A percentile compares a stretch with the other conserved stretches of the same genome.
Evolutionary conservation across 2,113 vertebrate genomes (phyloP).

Genomic region (Scytalopus superciliaris): DNA sequence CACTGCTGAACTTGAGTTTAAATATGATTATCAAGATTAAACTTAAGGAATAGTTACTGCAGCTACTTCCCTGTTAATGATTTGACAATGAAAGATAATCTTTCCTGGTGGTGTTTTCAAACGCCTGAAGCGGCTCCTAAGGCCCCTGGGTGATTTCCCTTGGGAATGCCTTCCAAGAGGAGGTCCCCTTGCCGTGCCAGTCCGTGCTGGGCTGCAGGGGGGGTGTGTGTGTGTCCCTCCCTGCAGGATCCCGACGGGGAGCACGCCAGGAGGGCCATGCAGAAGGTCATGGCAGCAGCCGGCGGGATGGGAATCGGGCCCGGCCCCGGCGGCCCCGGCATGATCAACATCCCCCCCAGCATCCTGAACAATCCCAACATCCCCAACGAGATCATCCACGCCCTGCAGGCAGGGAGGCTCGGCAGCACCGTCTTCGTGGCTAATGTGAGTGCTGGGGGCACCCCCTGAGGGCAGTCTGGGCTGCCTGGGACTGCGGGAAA

Average conservation of each 20-base stretch:
- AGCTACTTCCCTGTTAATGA: background rate
- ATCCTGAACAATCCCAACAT: constrained; percentile 97
- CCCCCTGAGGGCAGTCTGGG: background rate
- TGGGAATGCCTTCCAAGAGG: too few relatives aligned
- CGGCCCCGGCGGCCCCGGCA: constrained; percentile 82
- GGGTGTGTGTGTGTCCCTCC: too few relatives aligned
- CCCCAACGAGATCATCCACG: constrained; percentile 94
- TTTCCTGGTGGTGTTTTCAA: background rate
- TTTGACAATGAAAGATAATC: background rate
- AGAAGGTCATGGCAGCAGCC: constrained; percentile 81
- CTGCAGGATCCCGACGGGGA: constrained; percentile 90
- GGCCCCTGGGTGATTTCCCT: too few relatives aligned
- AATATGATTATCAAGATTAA: background rate
- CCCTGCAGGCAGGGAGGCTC: constrained; percentile 93
- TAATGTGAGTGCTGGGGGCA: constrained; percentile 81
- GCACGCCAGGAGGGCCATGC: constrained; percentile 91
- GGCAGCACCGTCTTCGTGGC: constrained; percentile 96
- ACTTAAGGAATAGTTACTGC: background rate
- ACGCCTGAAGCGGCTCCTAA: too few relatives aligned
- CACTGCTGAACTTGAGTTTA: background rate
- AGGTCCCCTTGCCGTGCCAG: too few relatives aligned
- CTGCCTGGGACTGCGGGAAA: background rate
- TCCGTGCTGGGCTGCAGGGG: too few relatives aligned
- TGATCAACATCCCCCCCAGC: constrained; percentile 92
- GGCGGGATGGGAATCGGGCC: constrained; percentile 82